Conservation (phyloP, 1,140 invertebrate species). For the Lepidurus arcticus region DNA sequence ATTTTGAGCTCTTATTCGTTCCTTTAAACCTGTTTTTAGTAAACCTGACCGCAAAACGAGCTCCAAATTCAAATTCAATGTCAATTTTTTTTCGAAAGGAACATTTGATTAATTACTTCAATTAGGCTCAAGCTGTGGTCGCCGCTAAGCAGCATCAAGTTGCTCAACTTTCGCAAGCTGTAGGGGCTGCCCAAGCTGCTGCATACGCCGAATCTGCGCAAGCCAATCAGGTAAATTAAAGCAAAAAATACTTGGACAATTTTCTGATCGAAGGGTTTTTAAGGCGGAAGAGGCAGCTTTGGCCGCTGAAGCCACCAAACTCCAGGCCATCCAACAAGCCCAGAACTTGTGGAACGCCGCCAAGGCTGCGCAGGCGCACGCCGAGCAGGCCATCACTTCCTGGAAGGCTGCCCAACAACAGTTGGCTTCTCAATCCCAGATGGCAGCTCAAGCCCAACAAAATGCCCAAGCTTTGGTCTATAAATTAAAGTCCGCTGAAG, state of each 20-base stretch:
- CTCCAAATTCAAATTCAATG: neutral
- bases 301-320: conserved; percentile 40
- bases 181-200: conserved; percentile 36
- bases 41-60: no score
- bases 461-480: conserved; percentile 41
- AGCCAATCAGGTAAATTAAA: conserved; percentile 33
- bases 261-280: neutral
- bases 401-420: conserved; percentile 37
- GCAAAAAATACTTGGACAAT: neutral
- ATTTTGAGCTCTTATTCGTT: no score
- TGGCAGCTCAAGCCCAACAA: conserved; percentile 40
- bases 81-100: neutral
- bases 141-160: neutral
- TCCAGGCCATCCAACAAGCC: conserved; percentile 39
- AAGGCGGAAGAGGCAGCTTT: conserved; percentile 36
- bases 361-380: conserved; percentile 38
- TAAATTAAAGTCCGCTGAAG: conserved; percentile 40
- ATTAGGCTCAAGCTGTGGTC: conserved; percentile 33
- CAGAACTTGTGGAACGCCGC: conserved; percentile 39
- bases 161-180: conserved; percentile 34
- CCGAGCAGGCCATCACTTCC: conserved; percentile 38
- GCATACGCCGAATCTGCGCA: conserved; percentile 34
- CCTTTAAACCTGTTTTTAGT: no score
- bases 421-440: conserved; percentile 39
- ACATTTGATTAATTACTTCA: conserved; percentile 14